Evolutionary conservation across 2,113 vertebrate genomes (phyloP), one percentile per base, ranked within the genome.

Genomic region (Heliornis fulica): DNA sequence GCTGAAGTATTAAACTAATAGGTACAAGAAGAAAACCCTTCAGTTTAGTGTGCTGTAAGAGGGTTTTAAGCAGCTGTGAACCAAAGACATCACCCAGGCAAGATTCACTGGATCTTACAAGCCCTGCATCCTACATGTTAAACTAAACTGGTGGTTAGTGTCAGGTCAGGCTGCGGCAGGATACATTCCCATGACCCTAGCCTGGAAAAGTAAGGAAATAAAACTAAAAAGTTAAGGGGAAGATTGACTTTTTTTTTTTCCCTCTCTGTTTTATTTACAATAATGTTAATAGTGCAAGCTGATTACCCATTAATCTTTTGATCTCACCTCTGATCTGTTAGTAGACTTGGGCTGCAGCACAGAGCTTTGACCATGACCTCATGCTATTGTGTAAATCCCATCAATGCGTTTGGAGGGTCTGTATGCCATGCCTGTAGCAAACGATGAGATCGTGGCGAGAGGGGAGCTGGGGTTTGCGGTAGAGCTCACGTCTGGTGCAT

Each of bases 231-330:
- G 41, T 77, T 60, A 57, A 65, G 18, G 10, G 34, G 25, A 34
- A 36, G 15, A 75, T 3, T 71, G 38, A 46, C 78, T 31, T 65
- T n/a, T n/a, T n/a, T n/a, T n/a, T n/a, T n/a, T n/a, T 94, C 79
- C 53, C 10, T 61, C 31, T 68, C 84, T 0, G 0, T 64, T 87
- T 89, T 87, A n/a, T 74, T 89, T 79, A 48, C 28, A 53, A 8
- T 56, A 25, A 60, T 43, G 28, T 94, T 87, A 81, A 89, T 87
- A 78, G 68, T 54, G 69, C 77, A 84, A 48, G 21, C 29, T 56
- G 57, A 79, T 94, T 82, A 82, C 26, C 84, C 74, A 66, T 87
- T 91, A 75, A 78, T 74, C 72, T 64, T 94, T 84, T 68, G 83
- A 70, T 91, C 65, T 83, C 59, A 7, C n/a, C 54, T 88, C 50